Conservation (phyloP, 2,797 vertebrate genomes). For the Hippocampus kuda region DNA sequence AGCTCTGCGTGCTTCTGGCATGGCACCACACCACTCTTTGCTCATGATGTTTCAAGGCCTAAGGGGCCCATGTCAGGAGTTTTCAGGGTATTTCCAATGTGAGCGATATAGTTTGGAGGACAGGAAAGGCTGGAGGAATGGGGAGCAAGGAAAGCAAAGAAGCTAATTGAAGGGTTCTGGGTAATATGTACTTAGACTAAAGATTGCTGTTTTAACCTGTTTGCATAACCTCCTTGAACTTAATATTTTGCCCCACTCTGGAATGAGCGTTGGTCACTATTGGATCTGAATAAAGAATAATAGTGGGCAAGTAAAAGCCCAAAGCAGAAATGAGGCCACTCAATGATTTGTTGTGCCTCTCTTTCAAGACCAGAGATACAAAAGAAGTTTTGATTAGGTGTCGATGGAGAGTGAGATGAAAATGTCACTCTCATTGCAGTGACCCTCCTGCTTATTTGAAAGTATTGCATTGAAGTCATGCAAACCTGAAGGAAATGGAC, state of each 20-base stretch:
- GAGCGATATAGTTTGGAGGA: constrained; percentile 46
- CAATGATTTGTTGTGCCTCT: constrained; percentile 10
- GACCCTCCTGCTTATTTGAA: neutral
- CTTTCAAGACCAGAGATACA: neutral
- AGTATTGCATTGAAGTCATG: constrained; percentile 16
- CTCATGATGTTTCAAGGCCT: constrained; percentile 59
- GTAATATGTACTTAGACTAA: constrained; percentile 63
- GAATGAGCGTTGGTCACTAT: constrained; percentile 48
- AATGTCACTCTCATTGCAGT: neutral
- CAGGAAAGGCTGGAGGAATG: constrained; percentile 57
- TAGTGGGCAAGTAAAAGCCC: constrained; percentile 26
- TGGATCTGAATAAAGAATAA: constrained; percentile 45
- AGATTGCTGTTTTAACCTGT: constrained; percentile 68
- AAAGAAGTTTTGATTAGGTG: constrained; percentile 18
- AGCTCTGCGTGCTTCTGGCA: constrained; percentile 28
- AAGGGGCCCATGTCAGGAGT: constrained; percentile 51
- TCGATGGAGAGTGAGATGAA: constrained; percentile 9
- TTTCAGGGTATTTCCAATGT: constrained; percentile 49
- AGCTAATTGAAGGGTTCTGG: constrained; percentile 71
- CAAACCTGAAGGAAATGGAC: constrained; percentile 28
- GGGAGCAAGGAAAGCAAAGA: constrained; percentile 62
- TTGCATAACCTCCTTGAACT: constrained; percentile 71
- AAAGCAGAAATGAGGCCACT: constrained; percentile 40
- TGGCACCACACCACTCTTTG: constrained; percentile 42
- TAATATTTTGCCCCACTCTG: constrained; percentile 64